phyloP scores from a whole-genome alignment of 2,888 invertebrate species.

The Colostygia pectinataria region DNA sequence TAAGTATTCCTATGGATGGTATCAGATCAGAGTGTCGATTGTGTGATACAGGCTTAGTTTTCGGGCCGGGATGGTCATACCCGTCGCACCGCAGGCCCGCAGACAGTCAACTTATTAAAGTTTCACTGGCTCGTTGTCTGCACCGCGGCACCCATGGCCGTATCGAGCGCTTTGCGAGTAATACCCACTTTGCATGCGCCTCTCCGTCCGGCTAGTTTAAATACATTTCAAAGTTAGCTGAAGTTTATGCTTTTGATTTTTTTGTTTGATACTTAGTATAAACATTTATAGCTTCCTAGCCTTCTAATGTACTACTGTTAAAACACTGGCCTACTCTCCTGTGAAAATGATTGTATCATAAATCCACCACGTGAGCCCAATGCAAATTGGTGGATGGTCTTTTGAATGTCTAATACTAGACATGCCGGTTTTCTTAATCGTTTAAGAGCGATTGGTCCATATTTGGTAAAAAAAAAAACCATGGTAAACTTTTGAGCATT shows the following conservation, averaged over 20 bases:
- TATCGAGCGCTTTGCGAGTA: constrained; percentile 53
- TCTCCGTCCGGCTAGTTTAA: constrained; percentile 38
- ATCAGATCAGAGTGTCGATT: constrained; percentile 16
- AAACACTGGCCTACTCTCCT: too few species aligned
- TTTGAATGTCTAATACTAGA: too few species aligned
- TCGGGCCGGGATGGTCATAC: constrained; percentile 19
- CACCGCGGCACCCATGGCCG: constrained; percentile 41
- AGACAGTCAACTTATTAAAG: constrained; percentile 58
- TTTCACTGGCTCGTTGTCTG: constrained; percentile 56
- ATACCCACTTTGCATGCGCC: constrained; percentile 51
- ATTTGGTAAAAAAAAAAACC: too few species aligned
- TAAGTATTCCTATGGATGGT: neutral
- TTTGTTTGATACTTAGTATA: too few species aligned
- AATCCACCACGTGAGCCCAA: too few species aligned
- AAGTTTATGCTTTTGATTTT: constrained; percentile 7
- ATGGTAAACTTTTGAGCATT: too few species aligned
- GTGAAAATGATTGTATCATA: too few species aligned
- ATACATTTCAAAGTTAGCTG: constrained; percentile 37
- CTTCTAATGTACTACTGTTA: too few species aligned
- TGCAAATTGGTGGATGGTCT: too few species aligned
- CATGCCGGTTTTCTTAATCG: too few species aligned
- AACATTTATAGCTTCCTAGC: too few species aligned
- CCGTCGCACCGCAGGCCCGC: constrained; percentile 17
- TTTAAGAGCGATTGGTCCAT: too few species aligned
- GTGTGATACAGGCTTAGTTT: constrained; percentile 15